Conservation (phyloP, 1,140 invertebrate species). For the Philopotamus ludificatus region DNA sequence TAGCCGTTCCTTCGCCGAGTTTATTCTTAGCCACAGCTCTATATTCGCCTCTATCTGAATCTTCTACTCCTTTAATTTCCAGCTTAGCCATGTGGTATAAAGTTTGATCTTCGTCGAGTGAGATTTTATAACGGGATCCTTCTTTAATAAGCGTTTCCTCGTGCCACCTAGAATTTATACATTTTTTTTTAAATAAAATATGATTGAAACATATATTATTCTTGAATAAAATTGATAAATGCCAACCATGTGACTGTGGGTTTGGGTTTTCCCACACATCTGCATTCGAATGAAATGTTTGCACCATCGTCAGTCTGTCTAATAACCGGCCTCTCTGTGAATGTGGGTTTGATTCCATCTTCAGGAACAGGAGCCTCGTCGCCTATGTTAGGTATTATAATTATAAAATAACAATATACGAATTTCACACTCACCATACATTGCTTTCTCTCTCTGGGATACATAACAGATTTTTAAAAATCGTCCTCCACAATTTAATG, state of each 20-base stretch:
- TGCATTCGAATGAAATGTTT: constrained; percentile 92
- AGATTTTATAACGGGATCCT: constrained; percentile 74
- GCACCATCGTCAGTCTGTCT: constrained; percentile 90
- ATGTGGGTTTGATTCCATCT: constrained; percentile 90
- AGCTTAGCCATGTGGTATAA: constrained; percentile 84
- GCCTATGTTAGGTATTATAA: constrained; percentile 61
- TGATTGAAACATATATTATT: background rate
- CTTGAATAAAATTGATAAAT: constrained; percentile 13
- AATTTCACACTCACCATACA: no score
- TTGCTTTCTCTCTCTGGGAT: no score
- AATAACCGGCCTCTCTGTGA: constrained; percentile 94
- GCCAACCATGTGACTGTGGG: constrained; percentile 90
- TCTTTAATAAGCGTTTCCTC: constrained; percentile 76
- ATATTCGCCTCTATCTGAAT: constrained; percentile 89
- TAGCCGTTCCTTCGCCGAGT: constrained; percentile 87
- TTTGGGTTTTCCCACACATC: constrained; percentile 91
- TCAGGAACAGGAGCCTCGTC: constrained; percentile 87
- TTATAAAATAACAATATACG: no score
- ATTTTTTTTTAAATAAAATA: background rate
- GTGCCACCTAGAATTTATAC: constrained; percentile 69
- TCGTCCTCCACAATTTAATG: no score
- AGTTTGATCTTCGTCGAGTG: constrained; percentile 81
- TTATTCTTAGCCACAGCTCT: constrained; percentile 89
- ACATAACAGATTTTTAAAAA: no score
- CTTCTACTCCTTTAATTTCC: constrained; percentile 80